These are phyloP conservation scores for Rhysida immarginata DNA, from an alignment of 1,140 invertebrate species.

Conservation along the genomic window DNA sequence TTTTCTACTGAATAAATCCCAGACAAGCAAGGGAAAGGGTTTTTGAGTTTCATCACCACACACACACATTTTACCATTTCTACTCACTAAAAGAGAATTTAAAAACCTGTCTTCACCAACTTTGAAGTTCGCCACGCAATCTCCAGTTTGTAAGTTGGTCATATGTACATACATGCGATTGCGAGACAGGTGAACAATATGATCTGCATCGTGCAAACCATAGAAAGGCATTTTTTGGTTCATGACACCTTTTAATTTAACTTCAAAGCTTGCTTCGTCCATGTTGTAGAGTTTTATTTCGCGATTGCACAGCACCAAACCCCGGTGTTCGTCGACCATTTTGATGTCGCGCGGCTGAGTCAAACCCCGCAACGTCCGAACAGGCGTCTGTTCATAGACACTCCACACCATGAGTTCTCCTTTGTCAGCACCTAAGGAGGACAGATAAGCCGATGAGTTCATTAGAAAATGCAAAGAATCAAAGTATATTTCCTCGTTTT, in stretches of 20 bases:
- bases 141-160: slow-evolving; percentile 63
- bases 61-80: slow-evolving; percentile 69
- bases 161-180: slow-evolving; percentile 83
- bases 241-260: slow-evolving; percentile 68
- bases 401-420: slow-evolving; percentile 64
- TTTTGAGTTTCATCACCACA: slow-evolving; percentile 84
- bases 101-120: slow-evolving; percentile 74
- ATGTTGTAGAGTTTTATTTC: slow-evolving; percentile 65
- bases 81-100: slow-evolving; percentile 69
- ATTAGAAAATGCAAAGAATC: slow-evolving; percentile 7
- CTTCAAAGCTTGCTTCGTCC: slow-evolving; percentile 49
- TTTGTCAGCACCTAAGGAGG: slow-evolving; percentile 49
- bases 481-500: background rate
- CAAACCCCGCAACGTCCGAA: slow-evolving; percentile 46
- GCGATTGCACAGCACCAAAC: slow-evolving; percentile 59
- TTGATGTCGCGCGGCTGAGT: slow-evolving; percentile 28
- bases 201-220: slow-evolving; percentile 58
- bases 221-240: slow-evolving; percentile 84
- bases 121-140: slow-evolving; percentile 73
- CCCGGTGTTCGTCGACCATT: slow-evolving; percentile 43
- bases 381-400: slow-evolving; percentile 34
- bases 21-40: slow-evolving; percentile 72
- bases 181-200: slow-evolving; percentile 61
- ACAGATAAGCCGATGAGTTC: slow-evolving; percentile 35
- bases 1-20: slow-evolving; percentile 67